A percentile compares a stretch with the other conserved stretches of the same genome.
Evolutionary conservation across 2,888 invertebrate species (phyloP).

Genomic region (Acronicta psi): DNA sequence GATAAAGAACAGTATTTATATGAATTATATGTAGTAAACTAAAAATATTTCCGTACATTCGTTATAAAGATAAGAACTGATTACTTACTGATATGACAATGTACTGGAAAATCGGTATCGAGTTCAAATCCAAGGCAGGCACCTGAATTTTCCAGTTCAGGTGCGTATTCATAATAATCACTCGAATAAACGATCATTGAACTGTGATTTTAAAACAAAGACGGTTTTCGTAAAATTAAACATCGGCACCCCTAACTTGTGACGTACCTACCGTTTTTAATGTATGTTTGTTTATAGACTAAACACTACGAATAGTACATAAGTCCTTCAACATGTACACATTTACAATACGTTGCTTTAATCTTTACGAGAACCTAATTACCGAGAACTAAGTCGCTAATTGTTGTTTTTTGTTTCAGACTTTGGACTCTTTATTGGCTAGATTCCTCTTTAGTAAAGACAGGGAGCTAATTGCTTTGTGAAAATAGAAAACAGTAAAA

Average conservation of each 20-base stretch:
- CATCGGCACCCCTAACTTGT: constrained; percentile 22
- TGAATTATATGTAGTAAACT: constrained; percentile 1
- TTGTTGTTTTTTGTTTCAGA: too few species aligned
- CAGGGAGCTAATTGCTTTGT: constrained; percentile 16
- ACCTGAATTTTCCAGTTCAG: background rate
- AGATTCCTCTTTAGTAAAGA: constrained; percentile 9
- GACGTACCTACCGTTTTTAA: background rate
- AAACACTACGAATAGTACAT: constrained; percentile 7
- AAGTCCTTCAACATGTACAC: constrained; percentile 10
- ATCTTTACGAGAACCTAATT: constrained; percentile 9
- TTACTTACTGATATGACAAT: too few species aligned
- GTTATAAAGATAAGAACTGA: background rate
- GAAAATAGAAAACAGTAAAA: constrained; percentile 5
- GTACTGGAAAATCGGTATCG: too few species aligned
- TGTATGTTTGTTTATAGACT: constrained; percentile 14
- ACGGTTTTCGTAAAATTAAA: background rate
- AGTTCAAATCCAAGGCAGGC: too few species aligned
- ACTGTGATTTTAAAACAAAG: too few species aligned
- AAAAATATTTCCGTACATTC: background rate
- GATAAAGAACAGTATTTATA: constrained; percentile 7
- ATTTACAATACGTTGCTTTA: constrained; percentile 6
- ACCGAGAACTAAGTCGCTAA: background rate
- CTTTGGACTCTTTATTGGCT: background rate
- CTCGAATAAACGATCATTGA: too few species aligned
- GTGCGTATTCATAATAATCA: too few species aligned